Percentiles rank a stretch among this genome's conserved stretches.
phyloP scores from a whole-genome alignment of 2,888 invertebrate species.

The Dioctria rufipes region DNA sequence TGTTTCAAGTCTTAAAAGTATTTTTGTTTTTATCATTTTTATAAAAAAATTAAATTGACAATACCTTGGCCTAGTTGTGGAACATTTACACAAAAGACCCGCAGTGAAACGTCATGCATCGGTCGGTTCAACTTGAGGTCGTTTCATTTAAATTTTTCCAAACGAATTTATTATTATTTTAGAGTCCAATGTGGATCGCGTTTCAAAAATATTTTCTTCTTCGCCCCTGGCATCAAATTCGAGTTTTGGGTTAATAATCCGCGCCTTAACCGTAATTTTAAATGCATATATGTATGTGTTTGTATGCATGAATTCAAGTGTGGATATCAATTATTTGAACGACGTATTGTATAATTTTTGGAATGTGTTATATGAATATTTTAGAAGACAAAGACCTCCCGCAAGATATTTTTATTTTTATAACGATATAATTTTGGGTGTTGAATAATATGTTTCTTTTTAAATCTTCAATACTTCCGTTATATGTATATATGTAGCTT shows the following conservation, averaged over 20 bases:
- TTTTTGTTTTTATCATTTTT: conserved; percentile 25
- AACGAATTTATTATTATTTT: conserved; percentile 18
- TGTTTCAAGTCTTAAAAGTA: conserved; percentile 28
- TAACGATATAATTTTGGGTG: too few species aligned
- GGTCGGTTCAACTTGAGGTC: not conserved
- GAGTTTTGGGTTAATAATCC: conserved; percentile 29
- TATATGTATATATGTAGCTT: too few species aligned
- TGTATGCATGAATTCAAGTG: too few species aligned
- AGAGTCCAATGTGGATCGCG: not conserved
- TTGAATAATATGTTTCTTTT: too few species aligned
- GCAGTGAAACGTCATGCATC: not conserved
- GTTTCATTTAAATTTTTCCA: not conserved
- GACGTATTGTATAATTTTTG: conserved; percentile 41
- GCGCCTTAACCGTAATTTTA: not conserved
- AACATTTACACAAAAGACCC: conserved; percentile 2
- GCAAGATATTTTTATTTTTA: too few species aligned
- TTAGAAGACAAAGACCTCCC: conserved; percentile 36
- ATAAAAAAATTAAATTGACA: conserved; percentile 48
- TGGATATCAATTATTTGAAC: too few species aligned
- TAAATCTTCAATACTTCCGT: too few species aligned
- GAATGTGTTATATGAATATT: conserved; percentile 36
- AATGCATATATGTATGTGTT: not conserved
- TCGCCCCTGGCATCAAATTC: conserved; percentile 28
- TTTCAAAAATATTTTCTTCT: conserved; percentile 38
- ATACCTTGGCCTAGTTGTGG: conserved; percentile 30